These are phyloP conservation scores for Hypomecis atomaria DNA, from an alignment of 2,888 invertebrate genomes.

Conservation along the genomic window DNA sequence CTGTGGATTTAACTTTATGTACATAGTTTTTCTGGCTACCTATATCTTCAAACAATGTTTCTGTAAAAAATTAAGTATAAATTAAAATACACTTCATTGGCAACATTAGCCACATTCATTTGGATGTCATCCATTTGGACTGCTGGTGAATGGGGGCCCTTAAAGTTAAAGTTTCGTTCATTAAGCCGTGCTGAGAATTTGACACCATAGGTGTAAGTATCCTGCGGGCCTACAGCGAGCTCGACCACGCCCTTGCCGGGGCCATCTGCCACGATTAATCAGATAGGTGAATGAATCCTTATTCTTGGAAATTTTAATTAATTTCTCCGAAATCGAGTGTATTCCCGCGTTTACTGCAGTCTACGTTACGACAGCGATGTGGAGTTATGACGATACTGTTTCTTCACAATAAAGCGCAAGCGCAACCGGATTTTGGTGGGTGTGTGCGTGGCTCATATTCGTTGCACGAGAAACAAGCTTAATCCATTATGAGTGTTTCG, in stretches of 20 bases:
- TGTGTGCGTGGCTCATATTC: constrained; percentile 53
- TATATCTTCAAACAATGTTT: no score
- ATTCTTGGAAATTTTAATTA: constrained; percentile 75
- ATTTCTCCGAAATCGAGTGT: constrained; percentile 72
- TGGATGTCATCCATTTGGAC: no score
- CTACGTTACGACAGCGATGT: constrained; percentile 61
- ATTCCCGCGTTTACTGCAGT: constrained; percentile 63
- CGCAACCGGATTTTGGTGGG: constrained; percentile 61
- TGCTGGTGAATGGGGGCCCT: no score
- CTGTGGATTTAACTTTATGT: no score
- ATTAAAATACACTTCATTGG: no score
- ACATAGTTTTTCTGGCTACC: no score
- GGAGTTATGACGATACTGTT: constrained; percentile 61
- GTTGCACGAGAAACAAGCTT: constrained; percentile 48
- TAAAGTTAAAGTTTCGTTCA: constrained; percentile 6
- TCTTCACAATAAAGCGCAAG: constrained; percentile 51
- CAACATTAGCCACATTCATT: no score
- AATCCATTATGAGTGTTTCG: constrained; percentile 51
- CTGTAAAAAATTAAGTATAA: no score
- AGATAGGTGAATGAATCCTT: constrained; percentile 68
- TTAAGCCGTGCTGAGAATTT: constrained; percentile 43
- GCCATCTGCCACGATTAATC: constrained; percentile 49
- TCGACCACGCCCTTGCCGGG: constrained; percentile 36
- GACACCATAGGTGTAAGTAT: constrained; percentile 48
- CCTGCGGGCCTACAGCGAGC: constrained; percentile 43